Percentiles rank a stretch among this genome's conserved stretches.
Evolutionary conservation across 2,888 invertebrate genomes (phyloP).

Genomic region (Drosophila rubida): DNA sequence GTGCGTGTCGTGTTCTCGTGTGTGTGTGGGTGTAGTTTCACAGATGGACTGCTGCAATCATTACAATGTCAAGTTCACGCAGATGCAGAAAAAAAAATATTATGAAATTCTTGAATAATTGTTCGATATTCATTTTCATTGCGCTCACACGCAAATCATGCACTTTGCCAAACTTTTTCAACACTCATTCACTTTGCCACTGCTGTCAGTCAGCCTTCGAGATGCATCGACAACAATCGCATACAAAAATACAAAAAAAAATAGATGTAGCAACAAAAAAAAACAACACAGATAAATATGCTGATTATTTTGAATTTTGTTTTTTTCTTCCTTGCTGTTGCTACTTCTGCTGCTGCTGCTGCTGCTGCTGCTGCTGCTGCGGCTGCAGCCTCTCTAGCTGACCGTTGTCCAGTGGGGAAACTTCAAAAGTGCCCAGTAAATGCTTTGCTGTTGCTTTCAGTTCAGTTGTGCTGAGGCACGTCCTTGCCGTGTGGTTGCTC

Average conservation of each 20-base stretch:
- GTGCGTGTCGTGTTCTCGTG: neutral
- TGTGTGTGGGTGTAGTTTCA: neutral
- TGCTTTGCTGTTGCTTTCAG: constrained; percentile 6
- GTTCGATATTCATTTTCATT: neutral
- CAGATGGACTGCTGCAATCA: neutral
- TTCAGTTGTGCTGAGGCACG: constrained; percentile 28
- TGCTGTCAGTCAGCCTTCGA: constrained; percentile 22
- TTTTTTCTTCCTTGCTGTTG: neutral
- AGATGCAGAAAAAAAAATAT: neutral
- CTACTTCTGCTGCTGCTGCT: neutral
- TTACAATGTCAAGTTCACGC: neutral
- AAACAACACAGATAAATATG: constrained; percentile 14
- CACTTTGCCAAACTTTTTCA: constrained; percentile 23
- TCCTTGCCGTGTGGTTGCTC: constrained; percentile 57
- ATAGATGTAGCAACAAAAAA: neutral
- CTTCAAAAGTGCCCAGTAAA: constrained; percentile 4
- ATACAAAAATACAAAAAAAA: neutral
- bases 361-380: neutral
- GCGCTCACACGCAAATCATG: constrained; percentile 1
- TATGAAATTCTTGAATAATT: constrained; percentile 8
- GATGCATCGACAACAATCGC: constrained; percentile 22
- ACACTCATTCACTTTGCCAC: constrained; percentile 37
- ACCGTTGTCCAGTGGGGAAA: constrained; percentile 28
- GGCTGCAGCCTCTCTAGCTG: constrained; percentile 17
- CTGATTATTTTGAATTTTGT: constrained; percentile 4